Evolutionary conservation across 2,113 vertebrate genomes (phyloP), one percentile per base, ranked within the genome.

Genomic region (Thamnaconus septentrionalis): DNA sequence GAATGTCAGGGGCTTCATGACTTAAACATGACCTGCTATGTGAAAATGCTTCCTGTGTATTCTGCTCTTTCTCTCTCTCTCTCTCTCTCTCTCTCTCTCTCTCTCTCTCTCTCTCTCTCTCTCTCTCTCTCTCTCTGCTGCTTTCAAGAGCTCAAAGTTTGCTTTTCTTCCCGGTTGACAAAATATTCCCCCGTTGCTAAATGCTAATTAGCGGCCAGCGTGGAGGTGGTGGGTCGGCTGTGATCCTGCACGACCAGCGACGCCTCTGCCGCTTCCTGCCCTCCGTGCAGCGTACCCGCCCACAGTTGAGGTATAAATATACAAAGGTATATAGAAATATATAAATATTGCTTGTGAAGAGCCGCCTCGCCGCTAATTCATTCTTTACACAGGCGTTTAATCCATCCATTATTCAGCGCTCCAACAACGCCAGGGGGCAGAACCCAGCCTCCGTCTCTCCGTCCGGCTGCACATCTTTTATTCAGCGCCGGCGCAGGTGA

Each of bases 31-130:
- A 84, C 56, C 67, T 53, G 65, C 87, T 81, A 75, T 88, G 89
- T 88, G 89, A 87, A 90, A 91, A 88, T 82, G 84, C 85, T 87
- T 91, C 82, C 86, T 87, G 77, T 89, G 85, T 85, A 79, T 83
- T 75, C 73, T 75, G 80, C 64, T 84, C 85, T 78, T 69, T 73
- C 64, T 70, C 74, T 81, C 81, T 69, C 69, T 39, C 77, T 60
- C 61, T 70, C 66, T 75, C 64, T 70, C 72, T 81, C 81, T 69
- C 70, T 31, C 77, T 59, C 61, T 69, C 66, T 74, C 53, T 61
- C 62, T 57, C 72, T 53, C 73, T 61, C 9, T 71, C 56, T 70
- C 46, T 56, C 71, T 44, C 40, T 56, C 64, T 59, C 75, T 45
- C 62, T 56, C 57, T 76, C 57, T 64, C 67, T 59, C 64, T 75